Conservation (phyloP, 2,888 invertebrate species). For the Nematopogon swammerdamellus region DNA sequence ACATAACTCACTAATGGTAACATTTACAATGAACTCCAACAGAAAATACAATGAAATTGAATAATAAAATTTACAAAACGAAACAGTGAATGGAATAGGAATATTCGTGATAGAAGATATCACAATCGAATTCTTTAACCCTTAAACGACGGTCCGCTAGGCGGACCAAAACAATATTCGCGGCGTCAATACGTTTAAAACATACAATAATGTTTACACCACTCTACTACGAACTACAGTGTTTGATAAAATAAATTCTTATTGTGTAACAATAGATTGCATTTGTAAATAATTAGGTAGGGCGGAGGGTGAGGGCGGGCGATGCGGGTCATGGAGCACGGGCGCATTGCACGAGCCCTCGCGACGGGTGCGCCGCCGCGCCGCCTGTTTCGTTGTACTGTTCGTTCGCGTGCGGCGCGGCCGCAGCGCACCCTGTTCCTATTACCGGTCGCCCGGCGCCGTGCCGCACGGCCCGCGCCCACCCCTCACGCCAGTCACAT, state of each 20-base stretch:
- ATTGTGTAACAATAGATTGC: neutral
- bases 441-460: too few species aligned
- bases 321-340: conserved; percentile 1
- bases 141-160: conserved; percentile 21
- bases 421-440: too few species aligned
- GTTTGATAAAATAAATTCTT: neutral
- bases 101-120: conserved; percentile 47
- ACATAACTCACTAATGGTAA: conserved; percentile 53
- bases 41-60: conserved; percentile 16
- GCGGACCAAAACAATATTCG: conserved; percentile 6
- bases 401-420: too few species aligned
- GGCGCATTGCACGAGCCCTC: neutral
- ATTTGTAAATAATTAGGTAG: conserved; percentile 28
- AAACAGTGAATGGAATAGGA: conserved; percentile 48
- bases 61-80: conserved; percentile 30
- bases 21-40: conserved; percentile 47
- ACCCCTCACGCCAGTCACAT: too few species aligned
- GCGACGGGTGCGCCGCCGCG: conserved; percentile 3
- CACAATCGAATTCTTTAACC: conserved; percentile 34
- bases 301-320: conserved; percentile 19
- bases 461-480: conserved; percentile 5
- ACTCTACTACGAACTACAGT: neutral
- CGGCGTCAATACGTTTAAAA: neutral
- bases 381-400: conserved; percentile 7
- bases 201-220: neutral